Base-by-base conservation (phyloP, 2,797 vertebrate species). In the Mormyrops boulengeri region DNA sequence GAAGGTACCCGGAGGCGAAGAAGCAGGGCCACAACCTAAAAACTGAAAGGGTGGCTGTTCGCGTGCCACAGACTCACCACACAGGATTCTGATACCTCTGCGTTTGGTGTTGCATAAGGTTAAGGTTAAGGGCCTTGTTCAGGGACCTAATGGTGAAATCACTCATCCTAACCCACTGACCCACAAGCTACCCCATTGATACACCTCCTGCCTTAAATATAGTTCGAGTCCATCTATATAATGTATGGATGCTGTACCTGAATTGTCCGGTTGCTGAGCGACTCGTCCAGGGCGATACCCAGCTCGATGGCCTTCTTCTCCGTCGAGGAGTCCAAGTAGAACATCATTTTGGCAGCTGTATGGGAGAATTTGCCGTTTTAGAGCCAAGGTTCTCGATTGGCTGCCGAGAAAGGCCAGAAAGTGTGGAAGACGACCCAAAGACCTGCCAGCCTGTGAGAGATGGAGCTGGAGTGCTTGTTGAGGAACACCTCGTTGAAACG, bases 401-500 rank as follows among this genome's bases (percentile, higher is more conserved):
- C 17, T 7, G 30, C 17, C 30, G 14, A 34, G 30, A 77, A 34
- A 77, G 14, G 44, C 30, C 17, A 44, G 73, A 19, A 77, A 77
- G 26, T 1, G 17, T 1, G 38, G 34, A 41, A 0, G 73, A 77
- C 34, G 73, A 77, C 4, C 73, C 73, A 77, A 44, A 41, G 73
- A 99, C 99, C 98, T 96, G 98, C 98, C 96, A 99, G 96, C 93
- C 99, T 96, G 94, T 99, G 99, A 90, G 98, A 97, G 96, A 99
- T 96, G 90, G 99, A 99, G 95, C 96, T 95, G 89, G 97, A 98
- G 95, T 99, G 97, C 95, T 97, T 98, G 95, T 95, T 97, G 95
- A 99, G 97, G 94, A 98, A 99, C 95, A 96, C 96, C 96, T 99
- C 97, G 95, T 99, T 99, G 95, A 99, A 98, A 95, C 97, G 98